Conservation (phyloP, 2,797 vertebrate genomes). For the Enteromius viviparus region DNA sequence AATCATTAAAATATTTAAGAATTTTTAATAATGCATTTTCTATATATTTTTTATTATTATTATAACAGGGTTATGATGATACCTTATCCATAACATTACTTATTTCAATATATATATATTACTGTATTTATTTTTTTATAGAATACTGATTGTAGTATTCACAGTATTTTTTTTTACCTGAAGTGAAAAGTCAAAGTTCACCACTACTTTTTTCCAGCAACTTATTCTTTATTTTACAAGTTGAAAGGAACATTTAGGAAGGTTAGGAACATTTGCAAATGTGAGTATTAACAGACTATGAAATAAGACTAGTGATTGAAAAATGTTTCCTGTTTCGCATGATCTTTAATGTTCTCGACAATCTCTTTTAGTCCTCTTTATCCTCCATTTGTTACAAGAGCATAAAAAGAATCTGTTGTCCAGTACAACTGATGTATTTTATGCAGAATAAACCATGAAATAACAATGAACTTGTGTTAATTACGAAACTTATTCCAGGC, state of each 20-base stretch:
- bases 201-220: neutral
- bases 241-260: neutral
- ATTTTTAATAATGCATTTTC: no score
- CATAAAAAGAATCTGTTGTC: neutral
- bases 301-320: neutral
- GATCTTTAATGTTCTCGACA: neutral
- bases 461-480: neutral
- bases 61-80: no score
- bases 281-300: neutral
- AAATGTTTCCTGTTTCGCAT: neutral
- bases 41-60: no score
- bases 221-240: neutral
- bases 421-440: neutral
- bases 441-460: neutral
- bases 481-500: neutral
- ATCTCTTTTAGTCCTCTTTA: neutral
- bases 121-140: no score
- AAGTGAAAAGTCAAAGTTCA: neutral
- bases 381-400: neutral
- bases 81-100: no score
- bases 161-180: no score
- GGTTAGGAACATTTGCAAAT: neutral
- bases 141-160: neutral
- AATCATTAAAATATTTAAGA: no score
- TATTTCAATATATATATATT: no score